A percentile compares a stretch with the other conserved stretches of the same genome.
Evolutionary conservation across 2,797 vertebrate species (phyloP).

Genomic region (Lagocephalus sceleratus): DNA sequence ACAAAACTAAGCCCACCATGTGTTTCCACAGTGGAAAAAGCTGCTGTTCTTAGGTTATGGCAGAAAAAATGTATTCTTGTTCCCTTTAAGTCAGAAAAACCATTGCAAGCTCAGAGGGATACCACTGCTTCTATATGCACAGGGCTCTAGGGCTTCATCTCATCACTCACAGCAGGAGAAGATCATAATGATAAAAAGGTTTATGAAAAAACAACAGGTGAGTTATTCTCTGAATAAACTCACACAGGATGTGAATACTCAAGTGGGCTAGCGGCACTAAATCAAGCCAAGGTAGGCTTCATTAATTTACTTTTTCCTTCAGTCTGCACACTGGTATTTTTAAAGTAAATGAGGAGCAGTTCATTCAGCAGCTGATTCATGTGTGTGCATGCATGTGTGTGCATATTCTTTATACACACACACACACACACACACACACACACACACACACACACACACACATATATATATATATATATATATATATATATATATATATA

Average conservation of each 20-base stretch:
- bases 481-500: too few relatives aligned
- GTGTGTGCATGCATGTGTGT: conserved; percentile 51
- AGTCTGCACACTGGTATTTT: conserved; percentile 65
- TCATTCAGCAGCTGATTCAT: conserved; percentile 75
- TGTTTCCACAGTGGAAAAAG: conserved; percentile 57
- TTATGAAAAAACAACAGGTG: conserved; percentile 1
- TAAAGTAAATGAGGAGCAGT: conserved; percentile 48
- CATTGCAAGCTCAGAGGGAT: conserved; percentile 30
- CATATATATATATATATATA: too few relatives aligned
- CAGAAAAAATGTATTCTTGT: conserved; percentile 46
- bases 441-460: too few relatives aligned
- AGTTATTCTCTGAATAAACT: conserved; percentile 41
- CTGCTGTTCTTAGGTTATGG: conserved; percentile 39
- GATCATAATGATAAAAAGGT: conserved; percentile 35
- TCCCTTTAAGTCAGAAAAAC: conserved; percentile 38
- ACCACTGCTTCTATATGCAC: conserved; percentile 31
- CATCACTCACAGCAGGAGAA: conserved; percentile 39
- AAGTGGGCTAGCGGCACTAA: conserved; percentile 31
- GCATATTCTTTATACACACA: conserved; percentile 13
- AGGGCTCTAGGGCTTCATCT: conserved; percentile 29
- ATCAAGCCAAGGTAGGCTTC: conserved; percentile 51
- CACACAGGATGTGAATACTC: conserved; percentile 41
- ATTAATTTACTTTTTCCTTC: conserved; percentile 60
- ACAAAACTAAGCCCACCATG: conserved; percentile 46
- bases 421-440: too few relatives aligned